Evolutionary conservation across 2,113 vertebrate species (phyloP).

Genomic region (Hystrix cristata): DNA sequence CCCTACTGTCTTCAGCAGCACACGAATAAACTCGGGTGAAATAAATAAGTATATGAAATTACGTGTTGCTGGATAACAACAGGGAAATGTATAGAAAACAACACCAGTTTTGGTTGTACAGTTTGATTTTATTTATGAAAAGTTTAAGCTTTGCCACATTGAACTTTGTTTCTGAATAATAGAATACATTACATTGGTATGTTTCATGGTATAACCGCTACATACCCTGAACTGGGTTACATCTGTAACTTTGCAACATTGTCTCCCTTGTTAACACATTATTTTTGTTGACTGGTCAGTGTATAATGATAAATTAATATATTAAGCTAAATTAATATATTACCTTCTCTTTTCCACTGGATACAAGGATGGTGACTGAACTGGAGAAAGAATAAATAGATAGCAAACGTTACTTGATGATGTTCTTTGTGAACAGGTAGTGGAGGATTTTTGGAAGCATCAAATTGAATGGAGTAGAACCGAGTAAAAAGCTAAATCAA

Average conservation of each 20-base stretch:
- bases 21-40: not conserved
- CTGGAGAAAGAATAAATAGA: not conserved
- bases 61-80: not conserved
- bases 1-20: not conserved
- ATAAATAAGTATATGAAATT: not conserved
- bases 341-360: not conserved
- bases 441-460: not conserved
- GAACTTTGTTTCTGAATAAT: not conserved
- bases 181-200: not conserved
- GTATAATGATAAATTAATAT: not conserved
- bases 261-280: not conserved
- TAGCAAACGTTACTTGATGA: not conserved
- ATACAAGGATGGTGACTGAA: not conserved
- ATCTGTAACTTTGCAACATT: not conserved
- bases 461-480: not conserved
- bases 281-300: slow-evolving; percentile 11
- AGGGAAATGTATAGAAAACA: not conserved
- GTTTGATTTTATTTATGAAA: not conserved
- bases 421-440: not conserved
- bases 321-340: not conserved
- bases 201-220: not conserved
- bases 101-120: not conserved
- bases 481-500: not conserved
- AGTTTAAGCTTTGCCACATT: not conserved
- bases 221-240: fast-evolving